phyloP scores from a whole-genome alignment of 2,888 invertebrate genomes.

The Alentia gelatinosa region DNA sequence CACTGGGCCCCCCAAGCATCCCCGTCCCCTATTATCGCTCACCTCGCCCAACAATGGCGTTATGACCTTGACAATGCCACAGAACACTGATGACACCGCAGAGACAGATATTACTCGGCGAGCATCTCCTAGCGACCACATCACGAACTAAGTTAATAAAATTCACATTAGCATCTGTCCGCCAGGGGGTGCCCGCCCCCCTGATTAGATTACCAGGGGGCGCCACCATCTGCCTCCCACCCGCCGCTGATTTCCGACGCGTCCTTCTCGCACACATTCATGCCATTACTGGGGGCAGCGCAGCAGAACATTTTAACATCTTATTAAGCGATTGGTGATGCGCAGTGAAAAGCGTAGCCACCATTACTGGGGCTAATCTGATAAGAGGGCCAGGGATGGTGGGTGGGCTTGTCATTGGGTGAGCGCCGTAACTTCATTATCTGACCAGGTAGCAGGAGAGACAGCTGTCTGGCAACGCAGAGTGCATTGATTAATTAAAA shows the following conservation, averaged over 20 bases:
- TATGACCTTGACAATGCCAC: too few relatives aligned
- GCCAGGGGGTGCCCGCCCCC: not conserved
- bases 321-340: slow-evolving; percentile 37
- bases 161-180: slow-evolving; percentile 36
- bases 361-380: slow-evolving; percentile 29
- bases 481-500: slow-evolving; percentile 32
- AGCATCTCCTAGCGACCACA: not conserved
- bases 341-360: slow-evolving; percentile 5
- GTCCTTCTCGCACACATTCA: not conserved
- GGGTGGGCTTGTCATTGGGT: slow-evolving; percentile 42
- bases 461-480: not conserved
- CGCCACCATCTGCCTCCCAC: slow-evolving; percentile 19
- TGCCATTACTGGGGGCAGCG: slow-evolving; percentile 15
- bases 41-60: too few relatives aligned
- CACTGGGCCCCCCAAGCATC: too few relatives aligned
- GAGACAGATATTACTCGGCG: not conserved
- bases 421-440: not conserved
- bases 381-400: not conserved
- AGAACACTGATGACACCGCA: too few relatives aligned
- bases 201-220: slow-evolving; percentile 32
- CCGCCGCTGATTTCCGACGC: not conserved
- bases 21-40: too few relatives aligned
- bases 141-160: slow-evolving; percentile 18
- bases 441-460: not conserved
- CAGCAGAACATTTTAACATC: slow-evolving; percentile 52